Conservation (phyloP, 2,888 invertebrate genomes). For the Carterocephalus palaemon region DNA sequence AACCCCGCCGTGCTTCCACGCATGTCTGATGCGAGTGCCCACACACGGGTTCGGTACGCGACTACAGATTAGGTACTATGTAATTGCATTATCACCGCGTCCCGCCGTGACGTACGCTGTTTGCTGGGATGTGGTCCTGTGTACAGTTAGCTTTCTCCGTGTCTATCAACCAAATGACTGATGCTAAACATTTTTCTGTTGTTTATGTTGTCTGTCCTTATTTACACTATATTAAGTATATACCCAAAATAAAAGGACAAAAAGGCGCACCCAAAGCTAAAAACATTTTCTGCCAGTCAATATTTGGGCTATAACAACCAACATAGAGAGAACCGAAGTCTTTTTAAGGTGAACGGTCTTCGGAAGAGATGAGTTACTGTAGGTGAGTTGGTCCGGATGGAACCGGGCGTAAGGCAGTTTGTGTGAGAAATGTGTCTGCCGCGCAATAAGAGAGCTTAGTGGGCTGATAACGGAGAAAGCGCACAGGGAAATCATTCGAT, state of each 20-base stretch:
- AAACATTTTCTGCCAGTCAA: no score
- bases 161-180: constrained; percentile 21
- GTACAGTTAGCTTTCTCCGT: constrained; percentile 33
- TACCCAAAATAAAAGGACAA: no score
- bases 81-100: constrained; percentile 71
- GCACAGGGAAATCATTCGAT: neutral
- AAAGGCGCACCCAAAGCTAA: no score
- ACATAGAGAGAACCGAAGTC: no score
- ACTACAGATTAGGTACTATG: constrained; percentile 51
- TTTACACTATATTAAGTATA: no score
- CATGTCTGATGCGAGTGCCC: constrained; percentile 72
- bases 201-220: neutral
- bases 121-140: constrained; percentile 31
- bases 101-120: constrained; percentile 46
- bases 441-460: constrained; percentile 1
- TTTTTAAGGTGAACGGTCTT: no score
- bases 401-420: constrained; percentile 4
- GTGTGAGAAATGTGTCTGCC: neutral
- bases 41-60: constrained; percentile 46
- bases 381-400: constrained; percentile 1
- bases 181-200: constrained; percentile 11
- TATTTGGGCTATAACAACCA: no score
- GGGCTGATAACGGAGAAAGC: neutral
- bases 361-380: neutral
- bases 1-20: constrained; percentile 84